Evolutionary conservation across 2,888 invertebrate species (phyloP).

Genomic region (Galeopsomyia nigrocyanea): DNA sequence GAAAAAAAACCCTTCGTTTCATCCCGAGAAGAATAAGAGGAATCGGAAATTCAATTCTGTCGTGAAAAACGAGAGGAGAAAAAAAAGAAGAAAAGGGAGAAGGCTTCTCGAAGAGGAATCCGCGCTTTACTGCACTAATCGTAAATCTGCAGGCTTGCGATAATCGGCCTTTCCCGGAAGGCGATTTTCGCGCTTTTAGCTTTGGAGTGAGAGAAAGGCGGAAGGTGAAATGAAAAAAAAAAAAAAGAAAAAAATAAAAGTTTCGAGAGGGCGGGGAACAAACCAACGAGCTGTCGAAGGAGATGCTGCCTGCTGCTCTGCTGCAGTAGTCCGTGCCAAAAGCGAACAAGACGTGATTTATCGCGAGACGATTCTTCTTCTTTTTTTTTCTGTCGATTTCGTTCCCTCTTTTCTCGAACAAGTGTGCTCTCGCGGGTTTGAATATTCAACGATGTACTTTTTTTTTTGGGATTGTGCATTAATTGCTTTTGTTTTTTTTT

Average conservation of each 20-base stretch:
- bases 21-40: not conserved
- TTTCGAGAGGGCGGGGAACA: too few relatives aligned
- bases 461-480: too few relatives aligned
- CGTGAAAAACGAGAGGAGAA: not conserved
- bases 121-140: slow-evolving; percentile 28
- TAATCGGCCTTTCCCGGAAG: slow-evolving; percentile 58
- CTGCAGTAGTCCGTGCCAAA: slow-evolving; percentile 36
- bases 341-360: slow-evolving; percentile 21
- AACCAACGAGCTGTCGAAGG: slow-evolving; percentile 54
- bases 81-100: not conserved
- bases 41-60: slow-evolving; percentile 41
- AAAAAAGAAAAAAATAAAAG: too few relatives aligned
- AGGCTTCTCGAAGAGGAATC: not conserved
- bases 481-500: too few relatives aligned
- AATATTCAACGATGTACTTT: not conserved
- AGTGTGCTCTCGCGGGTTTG: slow-evolving; percentile 10
- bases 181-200: slow-evolving; percentile 55
- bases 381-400: not conserved
- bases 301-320: not conserved
- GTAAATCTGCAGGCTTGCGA: slow-evolving; percentile 35
- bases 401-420: not conserved
- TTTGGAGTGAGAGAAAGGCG: slow-evolving; percentile 11
- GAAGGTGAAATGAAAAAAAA: slow-evolving; percentile 19
- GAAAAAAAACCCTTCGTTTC: not conserved
- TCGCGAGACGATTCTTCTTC: not conserved